Base-by-base conservation (phyloP, 2,888 invertebrate species). In the Torymus texanus region DNA sequence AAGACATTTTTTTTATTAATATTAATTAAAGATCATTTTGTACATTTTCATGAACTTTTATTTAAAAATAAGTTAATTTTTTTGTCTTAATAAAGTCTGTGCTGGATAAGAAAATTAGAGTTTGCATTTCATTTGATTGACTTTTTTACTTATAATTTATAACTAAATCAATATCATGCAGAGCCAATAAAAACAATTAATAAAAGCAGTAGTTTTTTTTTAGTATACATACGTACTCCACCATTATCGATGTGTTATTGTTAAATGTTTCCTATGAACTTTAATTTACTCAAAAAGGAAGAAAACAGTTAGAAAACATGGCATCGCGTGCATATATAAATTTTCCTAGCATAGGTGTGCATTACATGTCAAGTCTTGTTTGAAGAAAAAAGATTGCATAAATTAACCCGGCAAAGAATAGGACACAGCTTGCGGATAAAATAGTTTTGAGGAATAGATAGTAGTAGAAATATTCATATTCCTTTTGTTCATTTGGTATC, bases 161-260 rank as follows among this genome's bases (percentile, higher is more conserved):
- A 24, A 55, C 24, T 21, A 51, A 41, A 51, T 5, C 51, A 63
- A 51, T 8, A 66, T 13, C 78, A 75, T 78, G 81, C 81, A 75
- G 18, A 66, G 63, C 58, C 13, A 68, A n/a, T 51, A 29, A 74
- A 78, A 76, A 78, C 16, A 18, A 65, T 55, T 51, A 10, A 62
- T 16, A 70, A 62, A 71, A 71, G 66, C 41, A 62, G 70, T 75
- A 76, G 41, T 41, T 41, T 50, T 75, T 50, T 75, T 63, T 50
- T 72, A 24, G n/a, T 73, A 78, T 78, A 76, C 78, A 81, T 81
- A 81, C 81, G 59, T 59, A 73, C 21, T 78, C 29, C 78, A 68
- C 73, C 78, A 50, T 73, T 63, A 78, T 51, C 61, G 73, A 68
- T 61, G 67, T 51, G 61, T 12, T 73, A 66, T 66, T 62, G 53